Evolutionary conservation across 1,140 invertebrate genomes (phyloP).

Genomic region (Zaprionus lachaisei): DNA sequence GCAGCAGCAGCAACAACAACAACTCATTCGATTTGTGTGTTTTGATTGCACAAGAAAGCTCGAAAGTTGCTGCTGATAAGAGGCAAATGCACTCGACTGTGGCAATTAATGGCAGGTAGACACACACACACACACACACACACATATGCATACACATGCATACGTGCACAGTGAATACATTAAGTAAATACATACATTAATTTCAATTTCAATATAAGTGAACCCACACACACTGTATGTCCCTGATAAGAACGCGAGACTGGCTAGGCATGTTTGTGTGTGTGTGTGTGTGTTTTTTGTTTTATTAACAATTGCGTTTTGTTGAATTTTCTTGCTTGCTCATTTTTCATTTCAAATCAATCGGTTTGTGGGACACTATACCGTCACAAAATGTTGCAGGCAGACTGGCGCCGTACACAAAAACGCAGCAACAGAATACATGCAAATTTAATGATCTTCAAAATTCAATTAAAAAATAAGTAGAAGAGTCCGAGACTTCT

Average conservation of each 20-base stretch:
- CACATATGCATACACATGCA: constrained; percentile 23
- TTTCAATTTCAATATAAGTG: constrained; percentile 17
- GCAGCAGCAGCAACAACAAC: background rate
- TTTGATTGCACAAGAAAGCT: constrained; percentile 26
- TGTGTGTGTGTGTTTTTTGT: background rate
- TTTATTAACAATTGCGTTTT: too few relatives aligned
- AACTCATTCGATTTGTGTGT: background rate
- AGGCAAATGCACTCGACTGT: constrained; percentile 10
- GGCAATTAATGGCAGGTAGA: constrained; percentile 9
- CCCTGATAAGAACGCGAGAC: constrained; percentile 18
- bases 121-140: constrained; percentile 23
- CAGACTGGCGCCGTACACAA: too few relatives aligned
- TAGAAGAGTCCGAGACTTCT: too few relatives aligned
- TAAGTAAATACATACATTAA: constrained; percentile 7
- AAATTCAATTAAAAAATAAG: too few relatives aligned
- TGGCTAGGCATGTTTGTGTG: background rate
- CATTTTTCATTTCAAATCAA: too few relatives aligned
- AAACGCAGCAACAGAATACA: too few relatives aligned
- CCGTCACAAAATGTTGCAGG: too few relatives aligned
- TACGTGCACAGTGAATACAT: background rate
- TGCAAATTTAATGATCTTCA: too few relatives aligned
- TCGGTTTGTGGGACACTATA: too few relatives aligned
- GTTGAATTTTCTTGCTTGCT: too few relatives aligned
- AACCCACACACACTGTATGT: background rate
- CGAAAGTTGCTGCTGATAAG: constrained; percentile 19